phyloP scores from a whole-genome alignment of 2,888 invertebrate genomes.

The Dione juno region DNA sequence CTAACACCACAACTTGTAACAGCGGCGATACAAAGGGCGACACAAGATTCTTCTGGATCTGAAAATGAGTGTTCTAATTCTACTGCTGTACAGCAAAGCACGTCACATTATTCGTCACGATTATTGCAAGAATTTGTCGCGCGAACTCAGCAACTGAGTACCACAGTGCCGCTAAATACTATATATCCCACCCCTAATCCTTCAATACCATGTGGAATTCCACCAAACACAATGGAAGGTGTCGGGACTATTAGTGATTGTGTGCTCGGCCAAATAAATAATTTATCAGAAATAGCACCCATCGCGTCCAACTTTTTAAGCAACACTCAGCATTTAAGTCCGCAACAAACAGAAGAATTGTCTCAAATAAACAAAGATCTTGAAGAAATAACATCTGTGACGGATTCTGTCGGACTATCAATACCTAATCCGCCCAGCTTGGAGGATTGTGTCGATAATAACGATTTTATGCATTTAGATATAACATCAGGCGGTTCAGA shows the following conservation, averaged over 20 bases:
- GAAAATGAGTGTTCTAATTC: conserved; percentile 86
- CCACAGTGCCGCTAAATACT: conserved; percentile 67
- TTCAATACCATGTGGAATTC: conserved; percentile 59
- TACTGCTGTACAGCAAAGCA: conserved; percentile 78
- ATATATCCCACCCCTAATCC: conserved; percentile 59
- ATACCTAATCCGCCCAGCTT: conserved; percentile 72
- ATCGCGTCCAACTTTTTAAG: conserved; percentile 69
- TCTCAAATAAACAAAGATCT: conserved; percentile 79
- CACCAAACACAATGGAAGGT: conserved; percentile 62
- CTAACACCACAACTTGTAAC: conserved; percentile 89
- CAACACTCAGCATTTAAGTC: conserved; percentile 72
- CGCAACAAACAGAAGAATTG: conserved; percentile 79
- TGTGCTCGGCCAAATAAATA: conserved; percentile 73
- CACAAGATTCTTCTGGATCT: conserved; percentile 86
- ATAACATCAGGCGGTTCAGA: conserved; percentile 71
- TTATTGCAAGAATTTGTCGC: conserved; percentile 91
- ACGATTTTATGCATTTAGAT: conserved; percentile 76
- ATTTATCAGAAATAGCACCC: conserved; percentile 67
- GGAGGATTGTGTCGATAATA: conserved; percentile 79
- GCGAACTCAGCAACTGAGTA: conserved; percentile 88
- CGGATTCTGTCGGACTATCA: conserved; percentile 69
- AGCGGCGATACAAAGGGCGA: conserved; percentile 89
- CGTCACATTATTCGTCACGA: conserved; percentile 88
- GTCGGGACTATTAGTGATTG: conserved; percentile 70
- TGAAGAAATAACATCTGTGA: conserved; percentile 76